A percentile compares a stretch with the other conserved stretches of the same genome.
Conservation (phyloP, 2,888 invertebrate species). For the Notodonta dromedarius region DNA sequence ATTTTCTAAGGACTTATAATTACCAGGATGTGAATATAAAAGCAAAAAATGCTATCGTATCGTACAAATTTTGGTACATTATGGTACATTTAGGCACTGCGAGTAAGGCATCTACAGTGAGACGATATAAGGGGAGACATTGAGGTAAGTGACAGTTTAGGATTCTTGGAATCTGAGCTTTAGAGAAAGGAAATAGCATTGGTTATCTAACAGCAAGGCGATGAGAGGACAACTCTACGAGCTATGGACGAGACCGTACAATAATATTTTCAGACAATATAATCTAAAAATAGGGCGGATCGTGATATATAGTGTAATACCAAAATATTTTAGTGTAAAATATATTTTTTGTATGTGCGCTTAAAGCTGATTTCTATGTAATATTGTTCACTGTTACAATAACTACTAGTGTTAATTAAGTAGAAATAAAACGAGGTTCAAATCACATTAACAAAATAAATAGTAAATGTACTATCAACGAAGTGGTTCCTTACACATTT, state of each 20-base stretch:
- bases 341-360: constrained; percentile 61
- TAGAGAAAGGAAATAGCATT: background rate
- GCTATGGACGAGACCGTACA: constrained; percentile 41
- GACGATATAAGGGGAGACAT: constrained; percentile 77
- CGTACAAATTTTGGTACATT: constrained; percentile 80
- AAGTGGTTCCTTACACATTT: constrained; percentile 55
- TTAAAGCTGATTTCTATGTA: constrained; percentile 66
- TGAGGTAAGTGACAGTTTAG: constrained; percentile 2
- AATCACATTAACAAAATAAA: constrained; percentile 82
- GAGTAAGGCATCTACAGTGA: constrained; percentile 94
- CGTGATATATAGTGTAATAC: constrained; percentile 71
- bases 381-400: constrained; percentile 47
- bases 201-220: background rate
- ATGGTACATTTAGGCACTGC: constrained; percentile 89
- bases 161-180: background rate
- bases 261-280: constrained; percentile 48
- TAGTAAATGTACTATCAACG: constrained; percentile 62
- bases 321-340: constrained; percentile 65
- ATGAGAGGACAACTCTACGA: constrained; percentile 28
- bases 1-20: constrained; percentile 64
- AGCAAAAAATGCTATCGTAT: constrained; percentile 71
- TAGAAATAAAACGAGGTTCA: constrained; percentile 62
- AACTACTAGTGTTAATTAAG: constrained; percentile 42
- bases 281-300: constrained; percentile 78
- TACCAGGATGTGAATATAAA: constrained; percentile 73